A percentile compares a stretch with the other conserved stretches of the same genome.
These are phyloP conservation scores for Ceratosolen fusciceps DNA, from an alignment of 1,140 invertebrate species.

Conservation along the genomic window DNA sequence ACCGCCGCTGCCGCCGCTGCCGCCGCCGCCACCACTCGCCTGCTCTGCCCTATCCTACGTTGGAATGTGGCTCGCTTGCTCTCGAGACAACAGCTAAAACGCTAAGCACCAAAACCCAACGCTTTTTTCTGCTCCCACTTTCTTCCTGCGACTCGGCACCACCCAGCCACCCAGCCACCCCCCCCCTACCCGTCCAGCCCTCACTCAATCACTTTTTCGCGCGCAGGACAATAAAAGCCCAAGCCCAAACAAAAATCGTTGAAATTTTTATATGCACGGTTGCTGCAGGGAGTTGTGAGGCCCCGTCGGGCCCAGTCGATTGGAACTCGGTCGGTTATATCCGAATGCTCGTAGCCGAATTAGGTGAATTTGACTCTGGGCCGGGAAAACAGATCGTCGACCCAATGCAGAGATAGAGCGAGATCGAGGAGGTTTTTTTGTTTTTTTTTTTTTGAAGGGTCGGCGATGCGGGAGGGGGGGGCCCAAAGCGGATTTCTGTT, in stretches of 20 bases:
- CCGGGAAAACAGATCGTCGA: constrained; percentile 17
- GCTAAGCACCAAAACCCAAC: constrained; percentile 57
- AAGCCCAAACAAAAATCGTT: constrained; percentile 24
- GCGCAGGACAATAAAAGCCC: constrained; percentile 1
- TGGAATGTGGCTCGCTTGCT: constrained; percentile 43
- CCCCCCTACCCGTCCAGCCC: constrained; percentile 35
- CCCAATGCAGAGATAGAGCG: neutral
- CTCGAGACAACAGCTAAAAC: constrained; percentile 51
- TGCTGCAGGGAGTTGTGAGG: no score
- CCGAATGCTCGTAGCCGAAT: constrained; percentile 24
- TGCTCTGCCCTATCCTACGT: constrained; percentile 49
- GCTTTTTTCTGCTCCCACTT: constrained; percentile 47
- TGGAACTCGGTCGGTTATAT: no score
- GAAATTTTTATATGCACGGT: constrained; percentile 24
- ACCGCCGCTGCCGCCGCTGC: constrained; percentile 56
- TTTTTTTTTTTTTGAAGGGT: no score
- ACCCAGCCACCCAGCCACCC: constrained; percentile 48
- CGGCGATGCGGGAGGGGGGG: constrained; percentile 26
- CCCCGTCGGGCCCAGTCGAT: no score
- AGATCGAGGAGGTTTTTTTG: no score
- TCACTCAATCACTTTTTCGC: constrained; percentile 41
- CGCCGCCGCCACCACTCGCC: neutral
- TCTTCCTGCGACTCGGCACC: constrained; percentile 12
- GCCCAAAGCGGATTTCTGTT: constrained; percentile 21
- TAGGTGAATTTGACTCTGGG: constrained; percentile 46